phyloP scores from a whole-genome alignment of 1,140 invertebrate genomes.

The Druon quercuslanigerum region DNA sequence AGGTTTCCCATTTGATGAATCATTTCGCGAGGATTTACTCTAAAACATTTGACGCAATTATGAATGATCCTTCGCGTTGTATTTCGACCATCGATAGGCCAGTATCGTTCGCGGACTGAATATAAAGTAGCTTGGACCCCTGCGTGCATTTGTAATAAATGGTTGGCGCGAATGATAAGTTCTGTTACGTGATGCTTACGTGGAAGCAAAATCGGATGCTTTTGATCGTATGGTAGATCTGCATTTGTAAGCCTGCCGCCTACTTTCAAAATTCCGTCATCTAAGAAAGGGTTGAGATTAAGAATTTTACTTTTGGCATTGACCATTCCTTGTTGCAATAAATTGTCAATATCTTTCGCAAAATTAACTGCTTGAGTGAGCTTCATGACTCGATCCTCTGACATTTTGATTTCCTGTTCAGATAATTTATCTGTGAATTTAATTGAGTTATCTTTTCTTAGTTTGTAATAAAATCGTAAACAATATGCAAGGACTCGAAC shows the following conservation, averaged over 20 bases:
- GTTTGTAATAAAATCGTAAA: not conserved
- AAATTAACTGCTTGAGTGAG: not conserved
- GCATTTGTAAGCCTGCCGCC: too few species aligned
- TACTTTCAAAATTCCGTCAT: conserved; percentile 52
- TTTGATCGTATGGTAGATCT: too few species aligned
- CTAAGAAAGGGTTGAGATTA: too few species aligned
- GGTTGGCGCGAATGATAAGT: too few species aligned
- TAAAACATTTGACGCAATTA: too few species aligned
- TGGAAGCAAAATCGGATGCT: too few species aligned
- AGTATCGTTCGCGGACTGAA: conserved; percentile 55
- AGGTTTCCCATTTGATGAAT: too few species aligned
- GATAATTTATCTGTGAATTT: not conserved
- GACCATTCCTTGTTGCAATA: not conserved
- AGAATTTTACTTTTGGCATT: conserved; percentile 11
- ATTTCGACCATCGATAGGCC: conserved; percentile 49
- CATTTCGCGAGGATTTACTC: too few species aligned
- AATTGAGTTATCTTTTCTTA: not conserved
- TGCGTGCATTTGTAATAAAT: too few species aligned
- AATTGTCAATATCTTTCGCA: not conserved
- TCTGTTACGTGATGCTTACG: too few species aligned
- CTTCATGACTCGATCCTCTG: not conserved
- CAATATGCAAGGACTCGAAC: not conserved
- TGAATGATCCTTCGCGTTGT: too few species aligned
- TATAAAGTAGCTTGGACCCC: conserved; percentile 42
- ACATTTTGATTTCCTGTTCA: not conserved